Base-by-base conservation (phyloP, 2,888 invertebrate species). In the Herminia tarsipennalis region DNA sequence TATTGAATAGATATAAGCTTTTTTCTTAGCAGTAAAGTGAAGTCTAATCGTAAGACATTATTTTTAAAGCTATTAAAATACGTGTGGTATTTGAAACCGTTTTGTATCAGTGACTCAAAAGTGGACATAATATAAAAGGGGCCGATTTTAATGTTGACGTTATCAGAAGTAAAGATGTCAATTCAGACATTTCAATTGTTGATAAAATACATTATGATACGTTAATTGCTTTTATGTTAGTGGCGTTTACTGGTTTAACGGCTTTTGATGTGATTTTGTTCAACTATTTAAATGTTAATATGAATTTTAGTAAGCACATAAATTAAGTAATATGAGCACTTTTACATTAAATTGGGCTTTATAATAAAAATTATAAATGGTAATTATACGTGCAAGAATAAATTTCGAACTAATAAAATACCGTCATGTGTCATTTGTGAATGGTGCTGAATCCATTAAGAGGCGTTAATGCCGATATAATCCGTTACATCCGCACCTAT, bases 401-500 rank as follows among this genome's bases (percentile, higher is more conserved):
- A n/a, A n/a, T n/a, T n/a, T n/a, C 39, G 35, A 37, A 49, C 22
- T 43, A 58, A 56, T 56, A 61, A 62, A 57, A 53, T 53, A 27
- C 34, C 3, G 6, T 24, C 35, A 46, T 54, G 39, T 55, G 44
- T 63, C 48, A 66, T 63, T 62, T 39, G 39, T 54, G 47, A 64
- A 70, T 66, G 66, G 66, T 73, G 76, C 64, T 65, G 71, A 70
- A 79, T 77, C 66, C 73, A 74, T 74, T 69, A 56, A 70, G 68
- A 74, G 73, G 80, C 72, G 82, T 73, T 79, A 82, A 85, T 81
- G 73, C 75, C 56, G 44, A 60, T 71, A 76, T 81, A 85, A 86
- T 82, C 81, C 81, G 78, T 74, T 67, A 83, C 81, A 85, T 86
- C 84, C 85, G 79, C 68, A 76, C 54, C 65, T 67, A 61, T 56